Percentiles rank a stretch among this genome's conserved stretches.
Conservation (phyloP, 2,797 vertebrate genomes). For the Chrysocyon brachyurus region DNA sequence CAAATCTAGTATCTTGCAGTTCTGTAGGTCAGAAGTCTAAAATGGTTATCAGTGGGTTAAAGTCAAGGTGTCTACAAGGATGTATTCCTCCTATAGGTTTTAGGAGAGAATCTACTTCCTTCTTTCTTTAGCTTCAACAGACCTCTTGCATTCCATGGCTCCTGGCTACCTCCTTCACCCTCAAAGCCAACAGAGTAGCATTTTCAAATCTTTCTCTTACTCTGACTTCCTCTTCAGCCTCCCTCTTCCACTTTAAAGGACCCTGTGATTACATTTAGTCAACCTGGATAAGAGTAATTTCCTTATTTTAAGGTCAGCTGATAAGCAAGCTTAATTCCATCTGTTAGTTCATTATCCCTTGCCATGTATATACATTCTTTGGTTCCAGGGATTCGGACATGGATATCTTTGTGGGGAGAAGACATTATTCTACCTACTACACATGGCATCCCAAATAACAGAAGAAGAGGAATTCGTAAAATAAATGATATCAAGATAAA, state of each 20-base stretch:
- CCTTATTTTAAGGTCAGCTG: background rate
- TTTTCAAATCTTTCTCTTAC: slow-evolving; percentile 1
- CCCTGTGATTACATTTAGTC: background rate
- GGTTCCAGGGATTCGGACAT: background rate
- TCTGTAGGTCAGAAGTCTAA: background rate
- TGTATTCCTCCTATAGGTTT: background rate
- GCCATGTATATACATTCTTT: background rate
- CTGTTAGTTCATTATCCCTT: background rate
- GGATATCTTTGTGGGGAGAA: background rate
- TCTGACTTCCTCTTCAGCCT: background rate
- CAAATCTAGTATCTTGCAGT: background rate
- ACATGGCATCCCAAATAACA: background rate
- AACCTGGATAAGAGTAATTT: background rate
- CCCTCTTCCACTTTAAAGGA: background rate
- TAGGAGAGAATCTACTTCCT: background rate
- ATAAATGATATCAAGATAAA: background rate
- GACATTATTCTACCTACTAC: background rate
- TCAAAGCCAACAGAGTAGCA: background rate
- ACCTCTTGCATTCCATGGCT: background rate
- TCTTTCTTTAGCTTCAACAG: background rate
- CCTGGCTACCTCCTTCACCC: background rate
- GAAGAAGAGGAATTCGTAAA: background rate
- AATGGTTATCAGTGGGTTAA: background rate
- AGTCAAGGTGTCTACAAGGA: background rate
- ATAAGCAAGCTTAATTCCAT: background rate